These are phyloP conservation scores for Galerucella nymphaeae DNA, from an alignment of 2,888 invertebrate genomes.

Conservation along the genomic window DNA sequence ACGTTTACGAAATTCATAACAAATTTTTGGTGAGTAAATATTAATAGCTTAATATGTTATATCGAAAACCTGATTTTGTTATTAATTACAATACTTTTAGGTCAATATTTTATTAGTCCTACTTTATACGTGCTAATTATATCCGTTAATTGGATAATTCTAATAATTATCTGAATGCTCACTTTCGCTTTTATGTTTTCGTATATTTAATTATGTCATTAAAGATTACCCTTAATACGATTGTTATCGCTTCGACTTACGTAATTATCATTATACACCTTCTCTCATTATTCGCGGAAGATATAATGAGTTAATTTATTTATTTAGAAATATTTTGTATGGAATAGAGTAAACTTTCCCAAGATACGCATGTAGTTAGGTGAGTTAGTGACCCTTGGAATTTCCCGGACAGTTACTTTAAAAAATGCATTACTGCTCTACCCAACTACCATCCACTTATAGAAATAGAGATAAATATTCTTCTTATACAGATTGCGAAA, in stretches of 20 bases:
- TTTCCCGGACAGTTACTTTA: too few relatives aligned
- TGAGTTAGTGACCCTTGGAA: too few relatives aligned
- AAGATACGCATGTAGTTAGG: too few relatives aligned
- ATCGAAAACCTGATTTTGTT: background rate
- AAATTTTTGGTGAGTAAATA: background rate
- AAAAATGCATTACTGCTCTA: too few relatives aligned
- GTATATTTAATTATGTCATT: conserved; percentile 16
- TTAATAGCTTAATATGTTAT: background rate
- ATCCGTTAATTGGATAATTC: conserved; percentile 6
- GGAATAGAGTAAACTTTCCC: too few relatives aligned
- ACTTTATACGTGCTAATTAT: conserved; percentile 6
- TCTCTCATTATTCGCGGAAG: background rate
- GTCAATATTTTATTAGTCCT: background rate
- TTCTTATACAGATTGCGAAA: too few relatives aligned
- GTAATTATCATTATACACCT: conserved; percentile 1
- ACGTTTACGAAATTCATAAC: background rate
- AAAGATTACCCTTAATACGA: conserved; percentile 16
- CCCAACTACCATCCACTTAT: too few relatives aligned
- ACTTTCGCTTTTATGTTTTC: conserved; percentile 18
- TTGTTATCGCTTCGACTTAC: conserved; percentile 4
- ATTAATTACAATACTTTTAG: background rate
- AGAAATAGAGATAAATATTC: too few relatives aligned
- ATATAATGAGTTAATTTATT: too few relatives aligned
- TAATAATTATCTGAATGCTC: conserved; percentile 14
- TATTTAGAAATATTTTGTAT: too few relatives aligned